Conservation (phyloP, 2,797 vertebrate genomes). For the Xenentodon cancila region DNA sequence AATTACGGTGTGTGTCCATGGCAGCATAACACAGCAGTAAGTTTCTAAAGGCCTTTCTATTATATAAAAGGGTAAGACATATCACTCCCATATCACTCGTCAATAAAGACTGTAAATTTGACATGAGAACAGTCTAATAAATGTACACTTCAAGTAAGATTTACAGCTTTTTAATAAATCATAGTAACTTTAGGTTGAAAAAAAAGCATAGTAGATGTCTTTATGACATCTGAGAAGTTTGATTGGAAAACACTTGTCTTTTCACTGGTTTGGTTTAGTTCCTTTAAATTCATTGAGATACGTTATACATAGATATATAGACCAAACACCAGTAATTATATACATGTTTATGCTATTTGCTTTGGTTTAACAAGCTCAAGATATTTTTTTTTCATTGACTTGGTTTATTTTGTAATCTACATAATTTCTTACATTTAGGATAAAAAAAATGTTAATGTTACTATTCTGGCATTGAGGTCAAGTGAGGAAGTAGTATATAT, state of each 20-base stretch:
- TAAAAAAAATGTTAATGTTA: too few species aligned
- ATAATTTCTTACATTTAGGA: too few species aligned
- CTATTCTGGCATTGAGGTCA: too few species aligned
- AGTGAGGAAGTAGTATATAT: too few species aligned
- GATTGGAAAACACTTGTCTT: constrained; percentile 1
- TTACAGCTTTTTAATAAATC: constrained; percentile 66
- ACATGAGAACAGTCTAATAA: constrained; percentile 58
- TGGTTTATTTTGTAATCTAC: too few species aligned
- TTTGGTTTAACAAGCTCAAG: too few species aligned
- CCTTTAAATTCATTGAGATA: too few species aligned
- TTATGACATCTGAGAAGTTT: constrained; percentile 1
- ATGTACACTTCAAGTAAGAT: constrained; percentile 65
- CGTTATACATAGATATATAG: too few species aligned
- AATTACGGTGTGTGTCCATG: constrained; percentile 49
- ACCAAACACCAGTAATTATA: too few species aligned
- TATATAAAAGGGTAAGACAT: constrained; percentile 58
- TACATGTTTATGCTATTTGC: too few species aligned
- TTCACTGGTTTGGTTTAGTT: too few species aligned
- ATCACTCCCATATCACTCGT: constrained; percentile 57
- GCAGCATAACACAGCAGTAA: constrained; percentile 32
- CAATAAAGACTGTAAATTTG: constrained; percentile 65
- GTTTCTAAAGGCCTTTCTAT: constrained; percentile 52
- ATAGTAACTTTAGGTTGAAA: constrained; percentile 37
- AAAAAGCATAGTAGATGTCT: constrained; percentile 26
- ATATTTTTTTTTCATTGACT: too few species aligned